Conservation (phyloP, 2,888 invertebrate species). For the Nemurella pictetii region DNA sequence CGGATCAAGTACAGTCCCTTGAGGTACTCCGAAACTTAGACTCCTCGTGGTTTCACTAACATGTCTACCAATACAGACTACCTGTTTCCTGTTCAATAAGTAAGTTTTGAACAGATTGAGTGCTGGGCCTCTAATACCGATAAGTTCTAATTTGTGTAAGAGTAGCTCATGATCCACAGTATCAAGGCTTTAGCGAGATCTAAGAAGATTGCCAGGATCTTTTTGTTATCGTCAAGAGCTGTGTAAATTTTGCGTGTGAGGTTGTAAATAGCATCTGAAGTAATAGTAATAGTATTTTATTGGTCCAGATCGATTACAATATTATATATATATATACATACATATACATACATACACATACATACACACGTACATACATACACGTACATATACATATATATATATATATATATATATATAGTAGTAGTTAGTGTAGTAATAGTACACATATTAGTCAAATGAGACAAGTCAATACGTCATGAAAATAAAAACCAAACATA, state of each 20-base stretch:
- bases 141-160: not conserved
- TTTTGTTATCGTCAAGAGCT: not conserved
- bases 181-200: not conserved
- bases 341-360: too few species aligned
- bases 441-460: too few species aligned
- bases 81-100: not conserved
- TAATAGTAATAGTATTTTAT: too few species aligned
- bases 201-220: not conserved
- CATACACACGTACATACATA: too few species aligned
- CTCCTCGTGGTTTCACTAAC: not conserved
- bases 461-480: too few species aligned
- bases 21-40: not conserved
- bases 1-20: not conserved
- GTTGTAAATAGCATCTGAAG: not conserved
- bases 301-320: too few species aligned
- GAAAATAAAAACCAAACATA: too few species aligned
- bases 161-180: not conserved
- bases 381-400: too few species aligned
- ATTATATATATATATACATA: too few species aligned
- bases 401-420: too few species aligned
- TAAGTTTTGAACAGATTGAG: not conserved
- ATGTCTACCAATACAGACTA: not conserved
- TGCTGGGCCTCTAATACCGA: not conserved
- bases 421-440: too few species aligned
- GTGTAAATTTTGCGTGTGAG: not conserved